These are phyloP conservation scores for Hemaris fuciformis DNA, from an alignment of 2,888 invertebrate species.

Conservation along the genomic window DNA sequence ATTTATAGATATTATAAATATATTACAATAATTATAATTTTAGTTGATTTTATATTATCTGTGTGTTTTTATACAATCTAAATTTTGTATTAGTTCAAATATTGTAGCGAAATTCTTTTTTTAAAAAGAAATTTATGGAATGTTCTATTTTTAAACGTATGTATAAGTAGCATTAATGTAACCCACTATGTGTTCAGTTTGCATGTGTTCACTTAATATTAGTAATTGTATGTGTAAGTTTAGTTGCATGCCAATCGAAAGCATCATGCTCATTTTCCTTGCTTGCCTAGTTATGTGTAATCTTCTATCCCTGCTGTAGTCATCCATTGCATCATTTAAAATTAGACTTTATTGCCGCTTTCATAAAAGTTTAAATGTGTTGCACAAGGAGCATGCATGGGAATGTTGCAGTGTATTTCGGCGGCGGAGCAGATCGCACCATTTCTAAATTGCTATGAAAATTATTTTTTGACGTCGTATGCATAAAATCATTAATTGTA, in stretches of 20 bases:
- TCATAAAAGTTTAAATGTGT: constrained; percentile 5
- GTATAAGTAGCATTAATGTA: constrained; percentile 31
- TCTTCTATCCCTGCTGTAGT: background rate
- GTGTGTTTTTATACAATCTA: constrained; percentile 53
- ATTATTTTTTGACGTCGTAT: background rate
- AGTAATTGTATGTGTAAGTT: constrained; percentile 30
- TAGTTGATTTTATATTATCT: constrained; percentile 47
- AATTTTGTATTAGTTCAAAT: constrained; percentile 68
- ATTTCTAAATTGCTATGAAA: background rate
- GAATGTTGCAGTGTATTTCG: background rate
- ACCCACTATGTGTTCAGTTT: constrained; percentile 62
- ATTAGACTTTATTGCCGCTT: background rate
- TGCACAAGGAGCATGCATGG: background rate
- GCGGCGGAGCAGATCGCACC: constrained; percentile 4
- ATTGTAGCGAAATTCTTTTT: constrained; percentile 67
- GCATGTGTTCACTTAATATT: constrained; percentile 70
- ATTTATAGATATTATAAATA: constrained; percentile 53
- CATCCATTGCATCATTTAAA: background rate
- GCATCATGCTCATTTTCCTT: background rate
- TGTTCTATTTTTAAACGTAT: constrained; percentile 44
- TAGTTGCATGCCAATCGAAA: constrained; percentile 31
- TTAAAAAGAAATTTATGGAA: constrained; percentile 26
- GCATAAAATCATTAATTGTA: background rate
- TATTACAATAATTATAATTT: constrained; percentile 42
- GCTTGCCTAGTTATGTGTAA: background rate